A percentile compares a stretch with the other conserved stretches of the same genome.
Evolutionary conservation across 1,140 invertebrate genomes (phyloP).

Genomic region (Diprion similis): DNA sequence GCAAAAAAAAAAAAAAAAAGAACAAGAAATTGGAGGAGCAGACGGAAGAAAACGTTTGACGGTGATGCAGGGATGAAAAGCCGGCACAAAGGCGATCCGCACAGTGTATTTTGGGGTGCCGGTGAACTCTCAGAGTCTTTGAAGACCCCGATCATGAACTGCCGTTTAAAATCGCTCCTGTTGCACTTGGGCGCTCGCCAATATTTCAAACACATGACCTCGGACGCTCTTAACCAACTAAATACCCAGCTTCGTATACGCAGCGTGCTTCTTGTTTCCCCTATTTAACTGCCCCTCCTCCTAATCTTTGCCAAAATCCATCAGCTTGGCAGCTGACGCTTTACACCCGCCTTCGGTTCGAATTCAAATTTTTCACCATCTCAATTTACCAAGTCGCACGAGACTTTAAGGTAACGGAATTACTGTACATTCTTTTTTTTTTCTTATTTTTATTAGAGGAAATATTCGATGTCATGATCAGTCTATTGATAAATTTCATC

Average conservation of each 20-base stretch:
- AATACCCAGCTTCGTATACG: neutral
- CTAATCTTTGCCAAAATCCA: neutral
- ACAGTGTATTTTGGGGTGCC: neutral
- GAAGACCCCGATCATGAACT: neutral
- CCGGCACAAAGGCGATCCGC: neutral
- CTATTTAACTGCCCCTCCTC: neutral
- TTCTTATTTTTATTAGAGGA: too few relatives aligned
- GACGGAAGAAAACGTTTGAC: neutral
- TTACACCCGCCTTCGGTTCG: too few relatives aligned
- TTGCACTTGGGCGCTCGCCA: constrained; percentile 6
- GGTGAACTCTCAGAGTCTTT: neutral
- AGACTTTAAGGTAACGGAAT: too few relatives aligned
- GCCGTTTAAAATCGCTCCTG: neutral
- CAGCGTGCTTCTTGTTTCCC: too few relatives aligned
- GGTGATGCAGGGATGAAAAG: neutral
- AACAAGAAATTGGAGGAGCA: neutral
- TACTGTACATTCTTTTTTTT: too few relatives aligned
- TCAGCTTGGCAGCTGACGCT: too few relatives aligned
- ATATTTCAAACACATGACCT: constrained; percentile 7
- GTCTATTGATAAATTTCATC: too few relatives aligned
- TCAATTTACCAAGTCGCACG: too few relatives aligned
- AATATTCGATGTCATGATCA: too few relatives aligned
- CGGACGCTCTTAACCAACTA: neutral
- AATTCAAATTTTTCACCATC: too few relatives aligned
- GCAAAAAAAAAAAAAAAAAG: too few relatives aligned